phyloP scores from a whole-genome alignment of 35 echinoderm and acorn worm species.

The Holothuria glaberrima region DNA sequence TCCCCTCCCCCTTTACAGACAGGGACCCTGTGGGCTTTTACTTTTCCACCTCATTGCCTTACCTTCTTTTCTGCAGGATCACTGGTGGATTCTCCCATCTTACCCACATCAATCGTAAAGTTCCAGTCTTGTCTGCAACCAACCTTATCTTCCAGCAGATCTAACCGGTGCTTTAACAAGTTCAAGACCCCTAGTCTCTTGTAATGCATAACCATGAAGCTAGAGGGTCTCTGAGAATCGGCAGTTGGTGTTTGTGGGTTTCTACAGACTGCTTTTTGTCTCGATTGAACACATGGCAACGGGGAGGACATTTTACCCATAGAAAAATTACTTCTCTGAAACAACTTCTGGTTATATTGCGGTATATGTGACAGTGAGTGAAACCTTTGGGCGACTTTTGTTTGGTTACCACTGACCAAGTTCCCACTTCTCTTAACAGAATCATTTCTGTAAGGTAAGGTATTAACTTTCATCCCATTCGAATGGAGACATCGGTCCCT shows the following conservation, averaged over 20 bases:
- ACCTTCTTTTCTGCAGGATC: neutral
- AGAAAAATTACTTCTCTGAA: neutral
- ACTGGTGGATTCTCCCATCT: slow-evolving; percentile 1
- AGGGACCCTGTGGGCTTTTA: too few species aligned
- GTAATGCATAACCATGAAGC: neutral
- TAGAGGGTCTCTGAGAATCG: neutral
- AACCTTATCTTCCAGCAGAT: slow-evolving; percentile 2
- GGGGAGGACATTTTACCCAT: neutral
- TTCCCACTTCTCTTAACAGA: too few species aligned
- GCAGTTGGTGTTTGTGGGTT: neutral
- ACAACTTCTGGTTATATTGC: neutral
- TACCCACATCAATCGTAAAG: neutral
- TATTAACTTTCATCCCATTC: too few species aligned
- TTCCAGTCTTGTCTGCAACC: slow-evolving; percentile 28
- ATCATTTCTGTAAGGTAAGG: too few species aligned
- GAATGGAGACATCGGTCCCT: too few species aligned
- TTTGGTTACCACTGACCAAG: neutral
- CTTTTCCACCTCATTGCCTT: too few species aligned
- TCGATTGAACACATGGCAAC: too few species aligned
- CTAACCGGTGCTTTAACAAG: slow-evolving; percentile 22
- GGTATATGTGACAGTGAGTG: neutral
- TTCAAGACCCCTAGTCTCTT: slow-evolving; percentile 2
- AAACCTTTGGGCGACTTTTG: neutral
- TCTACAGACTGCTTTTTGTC: neutral
- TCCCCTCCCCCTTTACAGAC: too few species aligned